Percentiles rank a stretch among this genome's conserved stretches.
phyloP scores from a whole-genome alignment of 2,888 invertebrate genomes.

The Dyspetes luteomarginatus region DNA sequence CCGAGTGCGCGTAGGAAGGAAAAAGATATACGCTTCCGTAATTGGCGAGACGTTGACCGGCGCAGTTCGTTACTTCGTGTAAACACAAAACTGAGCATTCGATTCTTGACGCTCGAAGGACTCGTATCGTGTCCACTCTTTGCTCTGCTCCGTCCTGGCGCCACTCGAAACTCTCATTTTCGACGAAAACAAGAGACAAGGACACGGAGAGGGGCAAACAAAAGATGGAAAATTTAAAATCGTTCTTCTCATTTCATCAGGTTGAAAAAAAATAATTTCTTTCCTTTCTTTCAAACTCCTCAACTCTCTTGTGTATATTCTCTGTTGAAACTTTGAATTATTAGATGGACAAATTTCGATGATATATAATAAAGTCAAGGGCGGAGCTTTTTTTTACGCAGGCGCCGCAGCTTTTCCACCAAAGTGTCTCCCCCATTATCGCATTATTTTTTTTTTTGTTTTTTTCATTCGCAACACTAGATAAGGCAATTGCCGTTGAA shows the following conservation, averaged over 20 bases:
- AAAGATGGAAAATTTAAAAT: too few relatives aligned
- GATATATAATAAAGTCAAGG: constrained; percentile 44
- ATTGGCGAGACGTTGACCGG: constrained; percentile 56
- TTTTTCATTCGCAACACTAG: too few relatives aligned
- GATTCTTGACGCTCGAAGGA: constrained; percentile 26
- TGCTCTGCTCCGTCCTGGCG: constrained; percentile 1
- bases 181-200: too few relatives aligned
- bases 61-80: constrained; percentile 18
- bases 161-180: constrained; percentile 22
- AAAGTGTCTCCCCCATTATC: too few relatives aligned
- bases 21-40: constrained; percentile 52
- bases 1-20: not conserved
- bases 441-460: too few relatives aligned
- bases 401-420: constrained; percentile 3
- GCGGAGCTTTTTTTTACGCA: constrained; percentile 52
- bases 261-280: too few relatives aligned
- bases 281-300: too few relatives aligned
- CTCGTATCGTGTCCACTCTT: not conserved
- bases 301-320: too few relatives aligned
- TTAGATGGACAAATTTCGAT: constrained; percentile 14
- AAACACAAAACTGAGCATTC: not conserved
- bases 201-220: too few relatives aligned
- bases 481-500: too few relatives aligned
- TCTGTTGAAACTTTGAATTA: too few relatives aligned
- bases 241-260: too few relatives aligned